These are phyloP conservation scores for Ptychodera flava DNA, from an alignment of 35 echinoderm and acorn worm species.

Conservation along the genomic window DNA sequence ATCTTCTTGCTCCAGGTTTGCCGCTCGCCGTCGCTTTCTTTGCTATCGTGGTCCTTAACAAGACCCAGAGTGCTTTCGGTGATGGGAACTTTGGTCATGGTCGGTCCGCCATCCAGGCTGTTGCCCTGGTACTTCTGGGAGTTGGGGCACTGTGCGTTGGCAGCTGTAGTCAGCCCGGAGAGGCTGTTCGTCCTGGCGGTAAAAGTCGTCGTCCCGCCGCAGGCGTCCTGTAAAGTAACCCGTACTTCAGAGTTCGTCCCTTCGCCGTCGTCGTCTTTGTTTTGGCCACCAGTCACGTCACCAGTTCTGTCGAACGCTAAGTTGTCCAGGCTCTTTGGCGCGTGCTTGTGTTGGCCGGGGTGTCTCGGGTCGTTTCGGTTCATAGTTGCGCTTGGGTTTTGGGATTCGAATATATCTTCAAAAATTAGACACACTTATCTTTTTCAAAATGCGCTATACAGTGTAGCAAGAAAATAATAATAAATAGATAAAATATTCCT, in stretches of 20 bases:
- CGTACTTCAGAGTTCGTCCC: not conserved
- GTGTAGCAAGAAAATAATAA: no score
- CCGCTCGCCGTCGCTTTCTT: conserved; percentile 16
- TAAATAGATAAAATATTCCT: no score
- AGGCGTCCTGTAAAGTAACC: not conserved
- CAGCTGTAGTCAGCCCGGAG: not conserved
- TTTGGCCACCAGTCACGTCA: not conserved
- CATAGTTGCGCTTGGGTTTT: no score
- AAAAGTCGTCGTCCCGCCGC: not conserved
- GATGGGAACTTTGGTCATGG: not conserved
- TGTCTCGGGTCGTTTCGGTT: no score
- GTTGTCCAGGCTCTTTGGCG: not conserved
- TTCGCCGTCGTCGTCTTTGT: not conserved
- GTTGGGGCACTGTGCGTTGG: not conserved
- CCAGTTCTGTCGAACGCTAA: not conserved
- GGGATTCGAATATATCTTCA: no score
- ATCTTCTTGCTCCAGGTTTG: conserved; percentile 64
- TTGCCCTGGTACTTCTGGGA: not conserved
- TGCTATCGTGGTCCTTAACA: not conserved
- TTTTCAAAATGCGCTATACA: no score
- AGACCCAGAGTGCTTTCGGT: not conserved
- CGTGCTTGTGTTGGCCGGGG: no score
- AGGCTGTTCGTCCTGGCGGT: not conserved
- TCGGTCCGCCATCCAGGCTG: not conserved
- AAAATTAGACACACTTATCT: no score